Evolutionary conservation across 2,113 vertebrate species (phyloP).

Genomic region (Oryzias woworae): DNA sequence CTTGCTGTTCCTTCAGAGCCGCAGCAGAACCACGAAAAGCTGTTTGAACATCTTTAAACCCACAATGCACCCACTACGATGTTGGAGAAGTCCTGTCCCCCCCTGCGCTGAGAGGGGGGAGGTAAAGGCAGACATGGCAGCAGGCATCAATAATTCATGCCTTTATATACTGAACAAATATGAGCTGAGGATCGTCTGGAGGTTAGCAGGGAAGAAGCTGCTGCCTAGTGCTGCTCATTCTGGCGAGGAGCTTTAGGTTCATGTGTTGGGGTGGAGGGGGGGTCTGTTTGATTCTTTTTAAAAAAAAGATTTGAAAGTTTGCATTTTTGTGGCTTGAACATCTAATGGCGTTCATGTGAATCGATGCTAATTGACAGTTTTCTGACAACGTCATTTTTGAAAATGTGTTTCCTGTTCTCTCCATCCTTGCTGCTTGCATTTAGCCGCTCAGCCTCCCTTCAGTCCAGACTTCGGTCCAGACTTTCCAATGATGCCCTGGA

Average conservation of each 20-base stretch:
- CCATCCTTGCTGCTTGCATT: neutral
- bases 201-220: conserved; percentile 35
- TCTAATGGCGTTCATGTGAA: conserved; percentile 30
- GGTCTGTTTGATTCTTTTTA: conserved; percentile 26
- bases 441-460: too few species aligned
- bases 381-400: neutral
- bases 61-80: conserved; percentile 5
- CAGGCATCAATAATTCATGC: conserved; percentile 63
- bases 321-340: conserved; percentile 45
- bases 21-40: neutral
- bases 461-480: too few species aligned
- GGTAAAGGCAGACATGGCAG: conserved; percentile 29
- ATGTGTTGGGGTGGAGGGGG: too few species aligned
- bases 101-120: conserved; percentile 34
- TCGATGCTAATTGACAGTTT: conserved; percentile 18
- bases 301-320: conserved; percentile 51
- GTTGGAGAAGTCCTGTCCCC: conserved; percentile 39
- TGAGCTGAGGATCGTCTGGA: conserved; percentile 39
- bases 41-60: conserved; percentile 33
- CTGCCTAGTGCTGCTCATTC: conserved; percentile 37
- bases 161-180: conserved; percentile 62
- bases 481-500: conserved; percentile 31
- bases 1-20: too few species aligned
- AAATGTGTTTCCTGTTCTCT: too few species aligned
- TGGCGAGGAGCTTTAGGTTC: conserved; percentile 15